These are phyloP conservation scores for Pristionchus mayeri DNA, from an alignment of 2,888 invertebrate species.

Conservation along the genomic window DNA sequence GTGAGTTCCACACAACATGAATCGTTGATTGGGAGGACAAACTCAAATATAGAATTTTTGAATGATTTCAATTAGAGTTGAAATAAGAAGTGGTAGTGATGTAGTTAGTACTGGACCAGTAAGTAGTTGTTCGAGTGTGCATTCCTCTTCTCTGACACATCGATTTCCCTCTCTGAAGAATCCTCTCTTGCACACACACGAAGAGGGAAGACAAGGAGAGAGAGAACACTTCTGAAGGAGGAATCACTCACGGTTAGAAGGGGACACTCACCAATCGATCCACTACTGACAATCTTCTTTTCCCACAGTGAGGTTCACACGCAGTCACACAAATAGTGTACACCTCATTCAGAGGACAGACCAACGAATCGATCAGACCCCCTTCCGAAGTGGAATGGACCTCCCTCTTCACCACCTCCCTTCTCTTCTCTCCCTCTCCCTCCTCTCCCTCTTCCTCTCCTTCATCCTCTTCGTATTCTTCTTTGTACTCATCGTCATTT, in stretches of 20 bases:
- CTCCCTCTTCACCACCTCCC: no score
- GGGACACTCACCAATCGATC: not conserved
- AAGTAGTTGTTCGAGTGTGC: not conserved
- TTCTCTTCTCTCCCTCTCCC: not conserved
- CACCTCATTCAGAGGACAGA: not conserved
- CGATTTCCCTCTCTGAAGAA: not conserved
- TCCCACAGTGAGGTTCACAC: not conserved
- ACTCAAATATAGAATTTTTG: not conserved
- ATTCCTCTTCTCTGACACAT: slow-evolving; percentile 1
- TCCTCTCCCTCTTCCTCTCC: not conserved
- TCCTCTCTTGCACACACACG: not conserved
- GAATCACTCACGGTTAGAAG: not conserved
- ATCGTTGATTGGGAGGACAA: slow-evolving; percentile 5
- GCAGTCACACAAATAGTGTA: slow-evolving; percentile 5
- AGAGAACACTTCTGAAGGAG: not conserved
- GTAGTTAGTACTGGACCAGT: not conserved
- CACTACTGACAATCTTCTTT: not conserved
- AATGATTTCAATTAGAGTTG: not conserved
- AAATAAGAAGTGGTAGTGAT: not conserved
- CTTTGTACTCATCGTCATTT: not conserved
- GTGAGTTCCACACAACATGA: not conserved
- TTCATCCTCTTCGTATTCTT: no score
- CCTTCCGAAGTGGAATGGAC: no score
- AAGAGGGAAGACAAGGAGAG: not conserved
- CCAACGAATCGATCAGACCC: not conserved